These are phyloP conservation scores for Steatornis caripensis DNA, from an alignment of 2,113 vertebrate species.

Conservation along the genomic window DNA sequence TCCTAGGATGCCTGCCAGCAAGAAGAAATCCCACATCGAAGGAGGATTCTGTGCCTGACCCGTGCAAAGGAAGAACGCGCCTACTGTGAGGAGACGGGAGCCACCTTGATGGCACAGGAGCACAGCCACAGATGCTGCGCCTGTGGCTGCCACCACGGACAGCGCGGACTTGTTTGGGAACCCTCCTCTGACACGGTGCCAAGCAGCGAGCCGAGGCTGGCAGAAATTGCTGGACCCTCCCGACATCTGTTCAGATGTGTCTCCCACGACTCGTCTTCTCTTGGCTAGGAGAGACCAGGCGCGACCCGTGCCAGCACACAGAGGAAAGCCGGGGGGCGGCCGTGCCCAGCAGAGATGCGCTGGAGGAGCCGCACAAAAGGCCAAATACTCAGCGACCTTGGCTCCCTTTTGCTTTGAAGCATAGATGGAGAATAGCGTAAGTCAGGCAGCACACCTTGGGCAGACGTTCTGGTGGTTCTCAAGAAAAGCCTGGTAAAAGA, in stretches of 20 bases:
- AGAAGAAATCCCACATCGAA: background rate
- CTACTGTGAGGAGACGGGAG: background rate
- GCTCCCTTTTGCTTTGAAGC: background rate
- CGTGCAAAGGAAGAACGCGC: background rate
- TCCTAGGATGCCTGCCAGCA: background rate
- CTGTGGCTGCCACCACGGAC: background rate
- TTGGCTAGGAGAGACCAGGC: background rate
- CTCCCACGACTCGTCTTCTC: background rate
- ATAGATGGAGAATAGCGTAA: background rate
- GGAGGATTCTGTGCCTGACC: background rate
- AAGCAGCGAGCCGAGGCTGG: rapidly evolving
- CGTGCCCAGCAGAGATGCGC: background rate
- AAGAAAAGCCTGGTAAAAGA: background rate
- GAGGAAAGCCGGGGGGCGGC: background rate
- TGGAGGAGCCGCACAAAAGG: background rate
- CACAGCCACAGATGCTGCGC: background rate
- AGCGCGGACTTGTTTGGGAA: background rate
- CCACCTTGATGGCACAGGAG: background rate
- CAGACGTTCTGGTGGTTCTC: background rate
- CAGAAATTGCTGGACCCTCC: background rate
- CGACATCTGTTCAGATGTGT: rapidly evolving
- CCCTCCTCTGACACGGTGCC: background rate
- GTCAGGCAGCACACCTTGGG: background rate
- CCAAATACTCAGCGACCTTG: background rate
- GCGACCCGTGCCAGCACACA: rapidly evolving